phyloP scores from a whole-genome alignment of 2,888 invertebrate genomes.

The Cabera pusaria region DNA sequence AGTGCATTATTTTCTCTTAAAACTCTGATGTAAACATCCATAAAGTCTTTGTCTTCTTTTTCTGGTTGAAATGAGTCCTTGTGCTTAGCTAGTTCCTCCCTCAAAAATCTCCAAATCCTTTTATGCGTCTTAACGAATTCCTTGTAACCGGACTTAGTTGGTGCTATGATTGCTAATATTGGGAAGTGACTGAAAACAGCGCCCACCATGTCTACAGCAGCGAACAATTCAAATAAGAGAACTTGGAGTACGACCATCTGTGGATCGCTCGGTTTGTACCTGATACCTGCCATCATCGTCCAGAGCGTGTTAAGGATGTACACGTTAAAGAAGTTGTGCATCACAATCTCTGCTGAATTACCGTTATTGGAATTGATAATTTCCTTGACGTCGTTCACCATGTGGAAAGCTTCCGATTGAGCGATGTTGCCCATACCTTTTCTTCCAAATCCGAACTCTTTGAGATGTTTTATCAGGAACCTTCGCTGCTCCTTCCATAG shows the following conservation, averaged over 20 bases:
- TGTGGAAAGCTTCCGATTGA: slow-evolving; percentile 86
- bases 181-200: slow-evolving; percentile 92
- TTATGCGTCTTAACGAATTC: slow-evolving; percentile 88
- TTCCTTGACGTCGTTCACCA: slow-evolving; percentile 81
- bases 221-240: slow-evolving; percentile 87
- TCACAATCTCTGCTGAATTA: slow-evolving; percentile 80
- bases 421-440: slow-evolving; percentile 89
- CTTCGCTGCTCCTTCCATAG: slow-evolving; percentile 90
- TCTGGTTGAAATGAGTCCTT: slow-evolving; percentile 84
- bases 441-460: slow-evolving; percentile 92
- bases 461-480: slow-evolving; percentile 89
- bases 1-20: slow-evolving; percentile 83
- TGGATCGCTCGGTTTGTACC: slow-evolving; percentile 87
- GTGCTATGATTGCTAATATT: slow-evolving; percentile 87
- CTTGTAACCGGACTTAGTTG: slow-evolving; percentile 89
- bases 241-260: slow-evolving; percentile 87
- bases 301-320: slow-evolving; percentile 91
- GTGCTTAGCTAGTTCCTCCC: slow-evolving; percentile 88
- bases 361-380: slow-evolving; percentile 53
- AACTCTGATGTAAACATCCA: slow-evolving; percentile 91
- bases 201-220: slow-evolving; percentile 91
- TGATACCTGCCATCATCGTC: slow-evolving; percentile 91
- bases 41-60: slow-evolving; percentile 88
- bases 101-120: slow-evolving; percentile 88
- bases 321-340: slow-evolving; percentile 90